Evolutionary conservation across 2,113 vertebrate species (phyloP).

Genomic region (Connochaetes taurinus): DNA sequence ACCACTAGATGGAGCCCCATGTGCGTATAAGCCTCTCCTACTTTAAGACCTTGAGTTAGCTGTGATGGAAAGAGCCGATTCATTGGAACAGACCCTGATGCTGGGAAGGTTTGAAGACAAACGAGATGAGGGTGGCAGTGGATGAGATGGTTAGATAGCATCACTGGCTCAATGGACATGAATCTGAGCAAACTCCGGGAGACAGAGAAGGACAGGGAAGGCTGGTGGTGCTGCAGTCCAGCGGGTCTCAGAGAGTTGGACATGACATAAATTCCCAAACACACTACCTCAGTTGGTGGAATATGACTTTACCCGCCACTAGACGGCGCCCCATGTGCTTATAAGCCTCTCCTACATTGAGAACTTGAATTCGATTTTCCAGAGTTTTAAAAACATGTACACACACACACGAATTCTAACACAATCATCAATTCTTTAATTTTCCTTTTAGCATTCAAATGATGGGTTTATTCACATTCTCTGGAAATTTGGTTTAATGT

Average conservation of each 20-base stretch:
- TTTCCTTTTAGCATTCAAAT: background rate
- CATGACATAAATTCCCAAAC: too few relatives aligned
- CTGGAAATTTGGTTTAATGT: background rate
- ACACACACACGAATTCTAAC: background rate
- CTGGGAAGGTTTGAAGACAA: background rate
- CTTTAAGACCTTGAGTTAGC: background rate
- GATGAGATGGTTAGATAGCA: background rate
- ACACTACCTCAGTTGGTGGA: background rate
- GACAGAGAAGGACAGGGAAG: too few relatives aligned
- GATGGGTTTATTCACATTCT: background rate
- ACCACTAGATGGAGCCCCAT: conserved; percentile 73
- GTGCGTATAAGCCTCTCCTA: background rate
- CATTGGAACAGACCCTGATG: background rate
- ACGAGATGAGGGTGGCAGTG: background rate
- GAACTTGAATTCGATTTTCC: background rate
- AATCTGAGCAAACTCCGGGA: background rate
- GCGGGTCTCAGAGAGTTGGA: too few relatives aligned
- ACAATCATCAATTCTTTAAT: background rate
- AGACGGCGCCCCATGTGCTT: conserved; percentile 68
- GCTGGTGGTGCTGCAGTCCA: too few relatives aligned
- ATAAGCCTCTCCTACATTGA: background rate
- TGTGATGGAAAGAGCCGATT: background rate
- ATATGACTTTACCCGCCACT: conserved; percentile 41
- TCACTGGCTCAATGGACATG: background rate
- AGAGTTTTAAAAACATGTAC: background rate